A percentile compares a stretch with the other conserved stretches of the same genome.
Conservation (phyloP, 2,113 vertebrate genomes). For the Crotalus tigris region DNA sequence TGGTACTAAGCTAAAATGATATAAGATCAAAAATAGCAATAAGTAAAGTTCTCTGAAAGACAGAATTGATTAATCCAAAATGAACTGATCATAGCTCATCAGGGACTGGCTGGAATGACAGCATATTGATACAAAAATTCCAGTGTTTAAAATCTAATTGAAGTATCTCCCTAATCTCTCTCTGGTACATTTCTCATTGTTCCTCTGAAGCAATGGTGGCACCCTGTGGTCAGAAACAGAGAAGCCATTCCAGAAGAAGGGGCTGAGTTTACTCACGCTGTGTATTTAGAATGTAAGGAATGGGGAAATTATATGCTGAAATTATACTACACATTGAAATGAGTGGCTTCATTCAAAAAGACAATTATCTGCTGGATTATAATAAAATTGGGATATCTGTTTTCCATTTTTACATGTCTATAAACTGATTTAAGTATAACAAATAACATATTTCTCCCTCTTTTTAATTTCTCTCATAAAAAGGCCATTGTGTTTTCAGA, state of each 20-base stretch:
- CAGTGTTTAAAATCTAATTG: neutral
- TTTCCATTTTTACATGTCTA: neutral
- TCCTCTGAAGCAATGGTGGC: constrained; percentile 54
- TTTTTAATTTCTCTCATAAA: neutral
- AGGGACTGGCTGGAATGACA: constrained; percentile 34
- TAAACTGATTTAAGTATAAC: neutral
- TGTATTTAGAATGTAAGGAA: neutral
- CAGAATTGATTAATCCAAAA: neutral
- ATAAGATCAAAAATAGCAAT: neutral
- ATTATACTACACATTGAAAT: fast-evolving
- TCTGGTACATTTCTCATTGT: neutral
- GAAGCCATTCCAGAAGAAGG: neutral
- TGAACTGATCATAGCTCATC: neutral
- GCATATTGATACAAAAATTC: constrained; percentile 31
- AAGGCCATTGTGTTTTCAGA: neutral
- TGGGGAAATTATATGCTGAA: neutral
- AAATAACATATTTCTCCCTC: neutral
- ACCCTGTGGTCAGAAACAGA: constrained; percentile 54
- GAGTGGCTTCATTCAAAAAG: neutral
- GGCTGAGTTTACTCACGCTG: neutral
- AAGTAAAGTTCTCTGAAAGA: neutral
- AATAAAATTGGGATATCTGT: neutral
- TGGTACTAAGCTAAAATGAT: neutral
- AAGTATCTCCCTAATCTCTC: constrained; percentile 24
- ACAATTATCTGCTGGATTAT: neutral